Conservation (phyloP, 2,888 invertebrate genomes). For the Eretmocerus hayati region DNA sequence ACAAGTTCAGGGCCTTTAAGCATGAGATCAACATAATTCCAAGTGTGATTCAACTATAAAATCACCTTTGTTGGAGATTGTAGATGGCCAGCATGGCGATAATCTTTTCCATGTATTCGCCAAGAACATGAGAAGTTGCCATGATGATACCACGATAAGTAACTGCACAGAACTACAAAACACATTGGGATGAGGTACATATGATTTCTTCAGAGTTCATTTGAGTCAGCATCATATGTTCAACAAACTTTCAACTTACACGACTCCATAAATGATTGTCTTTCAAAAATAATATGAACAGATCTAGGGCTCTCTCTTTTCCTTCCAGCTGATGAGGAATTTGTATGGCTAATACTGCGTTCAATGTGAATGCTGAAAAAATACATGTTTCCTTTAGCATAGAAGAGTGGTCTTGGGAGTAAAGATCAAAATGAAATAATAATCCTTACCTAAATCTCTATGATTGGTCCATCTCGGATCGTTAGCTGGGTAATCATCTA, state of each 20-base stretch:
- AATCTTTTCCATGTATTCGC: slow-evolving; percentile 74
- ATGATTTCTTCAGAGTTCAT: background rate
- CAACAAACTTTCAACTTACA: slow-evolving; percentile 45
- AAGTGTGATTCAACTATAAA: slow-evolving; percentile 10
- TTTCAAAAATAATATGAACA: slow-evolving; percentile 71
- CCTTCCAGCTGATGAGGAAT: slow-evolving; percentile 79
- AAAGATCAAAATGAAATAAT: background rate
- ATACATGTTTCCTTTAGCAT: background rate
- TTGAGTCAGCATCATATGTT: background rate
- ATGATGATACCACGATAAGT: slow-evolving; percentile 48
- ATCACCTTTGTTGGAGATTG: slow-evolving; percentile 53
- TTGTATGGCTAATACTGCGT: slow-evolving; percentile 62
- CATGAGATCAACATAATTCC: too few species aligned
- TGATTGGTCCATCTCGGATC: slow-evolving; percentile 73
- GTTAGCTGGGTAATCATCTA: slow-evolving; percentile 81
- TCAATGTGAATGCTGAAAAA: slow-evolving; percentile 37
- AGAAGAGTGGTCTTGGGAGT: background rate
- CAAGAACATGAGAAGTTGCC: slow-evolving; percentile 54
- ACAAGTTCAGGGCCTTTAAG: too few species aligned
- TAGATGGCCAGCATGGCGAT: slow-evolving; percentile 67
- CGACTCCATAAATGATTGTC: slow-evolving; percentile 61
- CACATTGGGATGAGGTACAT: background rate
- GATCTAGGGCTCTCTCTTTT: slow-evolving; percentile 73
- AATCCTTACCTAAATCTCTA: slow-evolving; percentile 36
- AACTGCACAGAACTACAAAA: slow-evolving; percentile 46